Evolutionary conservation across 2,113 vertebrate genomes (phyloP), one percentile per base, ranked within the genome.

Genomic region (Theristicus caerulescens): DNA sequence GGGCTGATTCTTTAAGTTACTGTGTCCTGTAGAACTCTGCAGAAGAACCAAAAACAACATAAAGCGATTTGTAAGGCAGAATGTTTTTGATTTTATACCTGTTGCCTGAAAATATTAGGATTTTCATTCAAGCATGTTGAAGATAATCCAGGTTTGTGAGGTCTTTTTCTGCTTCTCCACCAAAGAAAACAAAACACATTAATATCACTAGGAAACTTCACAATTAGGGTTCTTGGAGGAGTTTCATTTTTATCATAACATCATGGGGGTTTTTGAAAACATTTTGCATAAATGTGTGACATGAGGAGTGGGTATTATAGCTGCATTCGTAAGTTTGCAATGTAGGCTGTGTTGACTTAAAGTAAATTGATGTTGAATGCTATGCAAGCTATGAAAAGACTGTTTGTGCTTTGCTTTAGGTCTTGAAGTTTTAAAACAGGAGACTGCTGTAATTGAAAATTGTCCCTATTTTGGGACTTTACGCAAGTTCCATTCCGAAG

Each of bases 371-470:
- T 49, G 16, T 1, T 47, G 26, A 15, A 15, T 14, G 18, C 29
- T 82, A 74, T 79, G 42, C 44, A 58, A 16, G 13, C 62, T 26
- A 2, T 86, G 34, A 61, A 36, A 42, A n/a, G n/a, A 67, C 22
- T 47, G 31, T 72, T 82, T 90, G 72, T 76, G 17, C 51, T 95
- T 95, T 92, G 59, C 83, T 96, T 66, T 94, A 99, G 99, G 99
- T 78, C 97, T 99, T 61, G 99, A 99, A 90, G 99, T 99, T 81
- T 97, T 99, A 73, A 99, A 99, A 84, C 99, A 99, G 97, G 99
- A 99, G 97, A 99, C 99, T 0, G 98, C 98, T 18, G 90, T 99
- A 20, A 98, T 99, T 88, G 99, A 99, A 72, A 99, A 98, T 7
- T 7, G 98, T 99, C 67, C 99, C 99, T 85, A 98, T 99, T 95